These are phyloP conservation scores for Formicarius rufipectus DNA, from an alignment of 2,113 vertebrate genomes.

Conservation along the genomic window DNA sequence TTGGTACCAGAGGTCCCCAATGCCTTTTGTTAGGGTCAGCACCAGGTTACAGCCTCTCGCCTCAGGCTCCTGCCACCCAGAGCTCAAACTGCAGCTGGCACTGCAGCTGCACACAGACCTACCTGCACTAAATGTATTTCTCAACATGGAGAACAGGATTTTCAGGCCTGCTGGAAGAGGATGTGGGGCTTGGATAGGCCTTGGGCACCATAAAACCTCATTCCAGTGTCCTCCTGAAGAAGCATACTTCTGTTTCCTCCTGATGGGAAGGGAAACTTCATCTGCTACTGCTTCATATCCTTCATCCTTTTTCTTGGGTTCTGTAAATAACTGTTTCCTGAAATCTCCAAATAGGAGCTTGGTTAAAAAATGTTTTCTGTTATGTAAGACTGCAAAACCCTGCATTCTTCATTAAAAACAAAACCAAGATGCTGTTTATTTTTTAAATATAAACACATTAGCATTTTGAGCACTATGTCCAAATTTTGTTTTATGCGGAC, in stretches of 20 bases:
- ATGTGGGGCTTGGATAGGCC: neutral
- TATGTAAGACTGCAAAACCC: neutral
- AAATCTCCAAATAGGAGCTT: neutral
- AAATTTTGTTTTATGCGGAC: neutral
- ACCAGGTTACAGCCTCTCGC: neutral
- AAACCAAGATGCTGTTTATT: neutral
- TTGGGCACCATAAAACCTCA: neutral
- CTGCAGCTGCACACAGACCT: neutral
- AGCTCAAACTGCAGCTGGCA: neutral
- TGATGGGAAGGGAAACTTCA: neutral
- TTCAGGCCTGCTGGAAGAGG: neutral
- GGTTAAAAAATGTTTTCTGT: neutral
- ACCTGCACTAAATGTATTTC: neutral
- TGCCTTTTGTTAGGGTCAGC: neutral
- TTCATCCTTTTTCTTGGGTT: neutral
- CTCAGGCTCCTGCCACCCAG: neutral
- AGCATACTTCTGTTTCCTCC: fast-evolving
- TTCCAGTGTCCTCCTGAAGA: neutral
- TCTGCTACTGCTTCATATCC: neutral
- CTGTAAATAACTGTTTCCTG: neutral
- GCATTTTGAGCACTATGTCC: neutral
- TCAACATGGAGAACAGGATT: neutral
- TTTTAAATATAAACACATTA: neutral
- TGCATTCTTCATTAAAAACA: neutral
- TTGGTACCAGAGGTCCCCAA: neutral